Conservation (phyloP, 2,113 vertebrate species). For the Rhabdomys dilectus region DNA sequence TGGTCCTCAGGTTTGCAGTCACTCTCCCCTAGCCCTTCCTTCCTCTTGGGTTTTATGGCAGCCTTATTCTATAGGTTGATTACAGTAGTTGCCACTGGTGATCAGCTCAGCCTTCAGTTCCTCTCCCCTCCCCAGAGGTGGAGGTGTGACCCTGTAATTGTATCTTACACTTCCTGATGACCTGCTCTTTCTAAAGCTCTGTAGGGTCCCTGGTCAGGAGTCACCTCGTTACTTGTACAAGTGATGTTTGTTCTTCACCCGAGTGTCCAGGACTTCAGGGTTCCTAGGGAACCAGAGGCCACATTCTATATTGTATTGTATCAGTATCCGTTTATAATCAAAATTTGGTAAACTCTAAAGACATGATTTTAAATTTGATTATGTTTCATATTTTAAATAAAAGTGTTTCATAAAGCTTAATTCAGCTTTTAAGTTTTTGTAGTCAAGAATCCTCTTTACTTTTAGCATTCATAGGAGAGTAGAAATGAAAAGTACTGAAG, state of each 20-base stretch:
- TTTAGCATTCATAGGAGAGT: slow-evolving; percentile 9
- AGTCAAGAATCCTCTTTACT: background rate
- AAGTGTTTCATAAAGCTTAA: background rate
- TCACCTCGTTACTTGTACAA: background rate
- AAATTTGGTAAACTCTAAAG: slow-evolving; percentile 10
- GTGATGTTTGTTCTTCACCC: background rate
- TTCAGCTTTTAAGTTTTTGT: background rate
- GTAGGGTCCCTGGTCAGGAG: background rate
- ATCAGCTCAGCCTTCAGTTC: background rate
- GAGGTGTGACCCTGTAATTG: too few relatives aligned
- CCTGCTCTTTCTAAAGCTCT: background rate
- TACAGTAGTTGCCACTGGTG: background rate
- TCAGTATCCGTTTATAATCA: background rate
- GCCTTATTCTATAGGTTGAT: background rate
- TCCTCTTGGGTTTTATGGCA: background rate
- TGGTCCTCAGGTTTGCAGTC: background rate
- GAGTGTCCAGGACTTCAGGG: background rate
- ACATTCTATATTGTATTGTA: background rate
- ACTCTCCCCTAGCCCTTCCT: too few relatives aligned
- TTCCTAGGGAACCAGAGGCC: background rate
- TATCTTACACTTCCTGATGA: background rate
- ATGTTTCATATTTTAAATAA: slow-evolving; percentile 51
- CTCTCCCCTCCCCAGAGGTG: background rate
- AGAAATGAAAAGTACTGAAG: slow-evolving; percentile 32
- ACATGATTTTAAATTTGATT: background rate